Evolutionary conservation across 1,140 invertebrate species (phyloP).

Genomic region (Drosophila ercepeae): DNA sequence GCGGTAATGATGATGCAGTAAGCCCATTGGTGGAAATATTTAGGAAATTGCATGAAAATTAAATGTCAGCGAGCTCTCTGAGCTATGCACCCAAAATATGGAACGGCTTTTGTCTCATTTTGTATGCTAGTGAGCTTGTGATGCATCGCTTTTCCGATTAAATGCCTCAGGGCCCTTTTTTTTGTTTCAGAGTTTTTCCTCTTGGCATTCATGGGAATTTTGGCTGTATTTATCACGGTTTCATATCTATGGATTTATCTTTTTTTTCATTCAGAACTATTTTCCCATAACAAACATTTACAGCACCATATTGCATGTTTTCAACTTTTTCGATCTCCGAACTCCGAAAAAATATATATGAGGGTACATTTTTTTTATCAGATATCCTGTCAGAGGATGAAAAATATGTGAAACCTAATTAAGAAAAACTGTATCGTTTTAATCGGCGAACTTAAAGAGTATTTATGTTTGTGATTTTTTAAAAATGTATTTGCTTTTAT

Average conservation of each 20-base stretch:
- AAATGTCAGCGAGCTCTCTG: constrained; percentile 12
- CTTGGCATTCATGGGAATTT: neutral
- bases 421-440: neutral
- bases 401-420: neutral
- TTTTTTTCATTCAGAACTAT: neutral
- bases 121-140: neutral
- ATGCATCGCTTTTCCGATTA: neutral
- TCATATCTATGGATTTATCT: neutral
- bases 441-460: neutral
- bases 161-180: neutral
- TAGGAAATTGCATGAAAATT: constrained; percentile 16
- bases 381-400: neutral
- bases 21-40: constrained; percentile 11
- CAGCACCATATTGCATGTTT: no score
- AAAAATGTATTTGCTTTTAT: neutral
- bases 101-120: neutral
- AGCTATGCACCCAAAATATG: neutral
- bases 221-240: neutral
- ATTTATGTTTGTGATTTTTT: neutral
- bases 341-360: no score
- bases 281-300: neutral
- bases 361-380: no score
- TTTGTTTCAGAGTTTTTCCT: neutral
- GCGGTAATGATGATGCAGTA: neutral
- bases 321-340: no score